Conservation (phyloP, 2,797 vertebrate species). For the Acrossocheilus fasciatus region DNA sequence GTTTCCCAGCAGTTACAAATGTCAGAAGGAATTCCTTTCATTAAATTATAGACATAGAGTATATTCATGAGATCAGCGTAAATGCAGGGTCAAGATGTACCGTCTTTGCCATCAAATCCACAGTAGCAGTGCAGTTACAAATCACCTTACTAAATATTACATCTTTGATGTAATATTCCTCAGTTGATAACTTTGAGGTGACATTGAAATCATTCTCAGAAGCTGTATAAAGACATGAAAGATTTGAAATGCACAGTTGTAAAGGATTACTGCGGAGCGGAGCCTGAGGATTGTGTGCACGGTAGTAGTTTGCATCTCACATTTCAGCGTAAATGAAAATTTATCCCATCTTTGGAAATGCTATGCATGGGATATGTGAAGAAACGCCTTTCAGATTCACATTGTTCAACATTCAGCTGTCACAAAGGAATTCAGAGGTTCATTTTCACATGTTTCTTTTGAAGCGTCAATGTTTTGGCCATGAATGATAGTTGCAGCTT, state of each 20-base stretch:
- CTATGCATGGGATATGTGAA: constrained; percentile 13
- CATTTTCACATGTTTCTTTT: constrained; percentile 24
- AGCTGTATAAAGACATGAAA: constrained; percentile 24
- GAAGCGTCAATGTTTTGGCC: constrained; percentile 3
- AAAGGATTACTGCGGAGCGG: constrained; percentile 30
- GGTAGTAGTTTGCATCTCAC: constrained; percentile 10
- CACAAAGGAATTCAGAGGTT: constrained; percentile 8
- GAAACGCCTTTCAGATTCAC: constrained; percentile 13
- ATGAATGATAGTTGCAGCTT: constrained; percentile 47
- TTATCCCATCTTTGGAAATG: constrained; percentile 34
- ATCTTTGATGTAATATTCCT: constrained; percentile 3
- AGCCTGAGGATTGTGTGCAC: constrained; percentile 9
- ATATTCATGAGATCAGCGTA: not conserved
- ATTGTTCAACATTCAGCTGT: constrained; percentile 21
- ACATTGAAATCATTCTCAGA: constrained; percentile 35
- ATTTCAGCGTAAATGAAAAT: constrained; percentile 17
- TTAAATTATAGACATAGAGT: not conserved
- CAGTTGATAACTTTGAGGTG: constrained; percentile 8
- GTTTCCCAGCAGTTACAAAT: not conserved
- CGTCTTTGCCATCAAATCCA: constrained; percentile 13
- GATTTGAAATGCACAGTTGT: constrained; percentile 39
- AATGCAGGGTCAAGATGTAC: not conserved
- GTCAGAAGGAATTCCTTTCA: not conserved
- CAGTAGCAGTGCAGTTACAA: not conserved
- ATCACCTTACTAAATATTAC: constrained; percentile 30